phyloP scores from a whole-genome alignment of 2,797 vertebrate species.

The Salmo trutta region DNA sequence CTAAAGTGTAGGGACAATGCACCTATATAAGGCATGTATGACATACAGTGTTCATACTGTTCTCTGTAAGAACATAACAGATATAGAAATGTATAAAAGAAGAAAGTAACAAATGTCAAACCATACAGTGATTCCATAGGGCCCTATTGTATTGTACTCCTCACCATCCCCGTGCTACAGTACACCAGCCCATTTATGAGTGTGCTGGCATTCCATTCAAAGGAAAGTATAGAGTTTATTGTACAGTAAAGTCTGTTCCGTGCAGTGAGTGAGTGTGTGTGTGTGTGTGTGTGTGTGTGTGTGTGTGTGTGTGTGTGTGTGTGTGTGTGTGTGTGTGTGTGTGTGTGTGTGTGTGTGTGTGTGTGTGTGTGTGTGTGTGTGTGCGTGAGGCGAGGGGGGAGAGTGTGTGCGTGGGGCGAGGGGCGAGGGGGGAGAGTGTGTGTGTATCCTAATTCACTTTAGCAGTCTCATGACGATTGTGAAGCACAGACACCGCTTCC shows the following conservation, averaged over 20 bases:
- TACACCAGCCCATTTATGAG: slow-evolving; percentile 35
- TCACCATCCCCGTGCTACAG: slow-evolving; percentile 25
- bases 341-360: no score
- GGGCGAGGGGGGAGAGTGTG: neutral
- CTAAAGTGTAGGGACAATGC: neutral
- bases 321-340: slow-evolving; percentile 1
- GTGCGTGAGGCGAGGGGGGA: neutral
- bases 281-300: neutral
- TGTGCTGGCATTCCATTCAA: slow-evolving; percentile 23
- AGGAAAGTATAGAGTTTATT: slow-evolving; percentile 20
- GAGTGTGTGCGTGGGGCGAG: neutral
- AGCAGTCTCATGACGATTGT: slow-evolving; percentile 37
- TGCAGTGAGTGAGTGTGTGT: slow-evolving; percentile 19
- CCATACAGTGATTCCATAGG: neutral
- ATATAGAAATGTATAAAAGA: neutral
- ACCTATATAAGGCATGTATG: neutral
- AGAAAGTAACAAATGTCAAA: neutral
- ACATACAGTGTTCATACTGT: neutral
- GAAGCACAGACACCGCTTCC: slow-evolving; percentile 50
- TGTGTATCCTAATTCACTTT: slow-evolving; percentile 36
- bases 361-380: slow-evolving; percentile 23
- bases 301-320: slow-evolving; percentile 12
- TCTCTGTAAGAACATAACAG: neutral
- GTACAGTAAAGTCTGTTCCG: slow-evolving; percentile 12
- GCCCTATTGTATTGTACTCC: slow-evolving; percentile 6